Evolutionary conservation across 2,888 invertebrate species (phyloP), one percentile per base, ranked within the genome.

Genomic region (Gibbula magus): DNA sequence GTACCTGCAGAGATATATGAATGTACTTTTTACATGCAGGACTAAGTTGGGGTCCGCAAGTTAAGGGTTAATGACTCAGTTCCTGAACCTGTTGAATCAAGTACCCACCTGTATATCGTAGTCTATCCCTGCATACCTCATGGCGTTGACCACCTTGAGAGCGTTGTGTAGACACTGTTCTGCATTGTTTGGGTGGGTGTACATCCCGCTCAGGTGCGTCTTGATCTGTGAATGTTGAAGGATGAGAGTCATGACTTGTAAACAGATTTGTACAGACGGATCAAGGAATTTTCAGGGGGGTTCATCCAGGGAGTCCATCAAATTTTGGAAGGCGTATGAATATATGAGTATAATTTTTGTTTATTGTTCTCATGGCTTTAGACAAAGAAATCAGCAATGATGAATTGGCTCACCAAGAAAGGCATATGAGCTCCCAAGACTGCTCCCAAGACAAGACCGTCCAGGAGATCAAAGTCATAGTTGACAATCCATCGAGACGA

Each of bases 401-500:
- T 45, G 45, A 10, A 13, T 16, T 70, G 22, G 86, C 89, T 85
- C 78, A 92, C 92, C 90, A 93, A 79, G 88, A 93, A 92, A 39
- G 93, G 93, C 86, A 90, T 90, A 84, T 93, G 90, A 22, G 93
- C 92, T n/a, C 91, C 92, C 16, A 93, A 81, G 2, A 91, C 89
- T 18, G 93, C 88, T 20, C 89, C 93, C 39, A 93, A 79, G 13
- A 93, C 93, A 51, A 93, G 83, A 10, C 93, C 92, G 87, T 93
- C 93, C 67, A 92, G 84, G n/a, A 93, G 87, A 83, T 93, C 93
- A 88, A 91, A 90, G 84, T 93, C 93, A 88, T 92, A 93, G 88
- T 93, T 93, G 61, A 93, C 92, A 70, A 93, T 90, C 93, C 93
- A 93, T 32, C 92, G 86, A 8, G 92, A 85, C n/a, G 92, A 86